A percentile compares a stretch with the other conserved stretches of the same genome.
These are phyloP conservation scores for Argyrosomus regius DNA, from an alignment of 2,797 vertebrate genomes.

Conservation along the genomic window DNA sequence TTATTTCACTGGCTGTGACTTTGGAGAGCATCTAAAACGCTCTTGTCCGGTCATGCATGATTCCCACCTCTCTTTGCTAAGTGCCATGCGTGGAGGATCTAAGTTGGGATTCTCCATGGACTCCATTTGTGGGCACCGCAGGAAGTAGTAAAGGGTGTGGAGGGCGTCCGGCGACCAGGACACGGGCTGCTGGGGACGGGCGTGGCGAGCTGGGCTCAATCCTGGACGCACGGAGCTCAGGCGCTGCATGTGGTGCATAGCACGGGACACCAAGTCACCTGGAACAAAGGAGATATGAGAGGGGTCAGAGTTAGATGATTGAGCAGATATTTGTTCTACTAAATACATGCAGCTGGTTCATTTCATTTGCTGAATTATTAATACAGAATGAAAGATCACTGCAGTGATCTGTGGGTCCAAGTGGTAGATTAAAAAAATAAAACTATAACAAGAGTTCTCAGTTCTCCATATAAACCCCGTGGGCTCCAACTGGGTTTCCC, in stretches of 20 bases:
- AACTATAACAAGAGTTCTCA: conserved; percentile 8
- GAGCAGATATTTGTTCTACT: background rate
- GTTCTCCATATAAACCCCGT: conserved; percentile 18
- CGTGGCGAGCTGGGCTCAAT: conserved; percentile 91
- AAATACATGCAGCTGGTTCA: background rate
- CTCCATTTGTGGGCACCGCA: conserved; percentile 98
- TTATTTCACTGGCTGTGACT: conserved; percentile 22
- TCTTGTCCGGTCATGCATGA: conserved; percentile 39
- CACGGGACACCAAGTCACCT: conserved; percentile 97
- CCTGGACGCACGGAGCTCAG: conserved; percentile 90
- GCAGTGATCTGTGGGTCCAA: background rate
- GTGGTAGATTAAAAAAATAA: background rate
- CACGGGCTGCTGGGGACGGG: conserved; percentile 92
- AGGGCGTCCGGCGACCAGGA: conserved; percentile 97
- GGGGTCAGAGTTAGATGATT: background rate
- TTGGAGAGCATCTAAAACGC: conserved; percentile 13
- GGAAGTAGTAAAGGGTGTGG: conserved; percentile 99
- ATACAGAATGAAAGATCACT: background rate
- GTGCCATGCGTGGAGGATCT: conserved; percentile 96
- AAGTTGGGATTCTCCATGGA: conserved; percentile 99
- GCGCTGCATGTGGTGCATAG: conserved; percentile 99
- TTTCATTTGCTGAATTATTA: background rate
- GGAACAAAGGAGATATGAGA: conserved; percentile 21
- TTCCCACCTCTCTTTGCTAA: conserved; percentile 93
- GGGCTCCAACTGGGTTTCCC: conserved; percentile 55